A percentile compares a stretch with the other conserved stretches of the same genome.
These are phyloP conservation scores for Actinopyga echinites DNA, from an alignment of 53 echinoderm and acorn worm genomes.

Conservation along the genomic window DNA sequence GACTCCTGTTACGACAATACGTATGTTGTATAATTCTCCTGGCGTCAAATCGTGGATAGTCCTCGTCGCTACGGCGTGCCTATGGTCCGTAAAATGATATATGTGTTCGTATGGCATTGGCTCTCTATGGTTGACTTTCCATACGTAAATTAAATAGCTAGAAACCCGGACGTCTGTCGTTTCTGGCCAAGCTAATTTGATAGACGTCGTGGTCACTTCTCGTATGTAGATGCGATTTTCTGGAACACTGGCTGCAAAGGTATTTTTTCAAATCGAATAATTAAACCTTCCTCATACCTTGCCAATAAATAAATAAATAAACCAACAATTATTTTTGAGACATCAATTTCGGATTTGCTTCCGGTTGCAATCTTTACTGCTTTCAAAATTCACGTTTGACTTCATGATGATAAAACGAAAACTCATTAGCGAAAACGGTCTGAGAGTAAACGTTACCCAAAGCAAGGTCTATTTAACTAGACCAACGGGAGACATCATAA, in stretches of 20 bases:
- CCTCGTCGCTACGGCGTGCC: constrained; percentile 69
- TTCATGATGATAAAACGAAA: no score
- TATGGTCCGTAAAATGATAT: constrained; percentile 70
- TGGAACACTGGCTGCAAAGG: constrained; percentile 64
- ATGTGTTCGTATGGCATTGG: constrained; percentile 70
- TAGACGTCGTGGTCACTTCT: constrained; percentile 55
- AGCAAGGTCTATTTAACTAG: no score
- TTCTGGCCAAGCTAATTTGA: constrained; percentile 80
- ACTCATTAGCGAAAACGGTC: no score
- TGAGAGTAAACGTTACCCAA: no score
- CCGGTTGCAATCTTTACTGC: no score
- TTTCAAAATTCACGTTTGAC: no score
- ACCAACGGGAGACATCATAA: no score
- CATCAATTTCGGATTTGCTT: no score
- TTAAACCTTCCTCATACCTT: no score
- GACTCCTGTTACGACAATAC: constrained; percentile 64
- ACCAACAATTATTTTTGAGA: no score
- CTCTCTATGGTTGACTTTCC: constrained; percentile 64
- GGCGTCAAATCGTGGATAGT: constrained; percentile 55
- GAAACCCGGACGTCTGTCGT: constrained; percentile 62
- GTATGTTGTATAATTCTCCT: constrained; percentile 64
- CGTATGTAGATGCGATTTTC: constrained; percentile 70
- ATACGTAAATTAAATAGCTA: constrained; percentile 81
- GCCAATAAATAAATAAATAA: no score
- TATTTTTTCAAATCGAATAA: no score